Evolutionary conservation across 2,113 vertebrate genomes (phyloP).

Genomic region (Paramormyrops kingsleyae): DNA sequence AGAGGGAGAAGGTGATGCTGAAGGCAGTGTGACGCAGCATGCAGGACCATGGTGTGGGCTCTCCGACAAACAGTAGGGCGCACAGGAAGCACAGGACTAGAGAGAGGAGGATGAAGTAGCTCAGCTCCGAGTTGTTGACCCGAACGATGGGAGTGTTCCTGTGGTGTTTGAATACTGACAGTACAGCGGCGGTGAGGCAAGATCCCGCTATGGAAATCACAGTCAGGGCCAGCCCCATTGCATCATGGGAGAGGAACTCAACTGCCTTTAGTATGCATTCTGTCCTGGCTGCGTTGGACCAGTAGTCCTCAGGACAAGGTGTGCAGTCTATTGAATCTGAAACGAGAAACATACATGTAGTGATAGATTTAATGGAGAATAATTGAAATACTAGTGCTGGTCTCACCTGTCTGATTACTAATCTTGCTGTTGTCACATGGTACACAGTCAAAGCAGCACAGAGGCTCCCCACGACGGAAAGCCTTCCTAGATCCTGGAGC

Average conservation of each 20-base stretch:
- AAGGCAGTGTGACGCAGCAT: too few relatives aligned
- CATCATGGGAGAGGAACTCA: not conserved
- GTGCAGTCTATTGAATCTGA: not conserved
- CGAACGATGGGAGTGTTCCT: too few relatives aligned
- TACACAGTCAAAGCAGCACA: constrained; percentile 61
- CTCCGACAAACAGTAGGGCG: too few relatives aligned
- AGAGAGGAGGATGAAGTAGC: too few relatives aligned
- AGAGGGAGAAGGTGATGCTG: too few relatives aligned
- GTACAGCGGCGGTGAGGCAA: too few relatives aligned
- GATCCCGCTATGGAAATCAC: too few relatives aligned
- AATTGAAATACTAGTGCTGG: constrained; percentile 29
- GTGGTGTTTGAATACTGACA: too few relatives aligned
- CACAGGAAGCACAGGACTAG: too few relatives aligned
- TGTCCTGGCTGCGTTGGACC: not conserved
- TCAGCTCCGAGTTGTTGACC: too few relatives aligned
- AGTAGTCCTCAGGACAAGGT: not conserved
- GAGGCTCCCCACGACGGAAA: constrained; percentile 58
- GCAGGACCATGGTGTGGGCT: too few relatives aligned
- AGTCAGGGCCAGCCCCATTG: not conserved
- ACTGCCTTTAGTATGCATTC: not conserved
- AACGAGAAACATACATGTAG: not conserved
- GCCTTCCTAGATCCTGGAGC: constrained; percentile 61
- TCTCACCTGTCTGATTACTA: not conserved
- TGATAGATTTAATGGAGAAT: constrained; percentile 13
- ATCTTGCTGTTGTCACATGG: constrained; percentile 60